Conservation (phyloP, 2,888 invertebrate genomes). For the Tridacna gigas region DNA sequence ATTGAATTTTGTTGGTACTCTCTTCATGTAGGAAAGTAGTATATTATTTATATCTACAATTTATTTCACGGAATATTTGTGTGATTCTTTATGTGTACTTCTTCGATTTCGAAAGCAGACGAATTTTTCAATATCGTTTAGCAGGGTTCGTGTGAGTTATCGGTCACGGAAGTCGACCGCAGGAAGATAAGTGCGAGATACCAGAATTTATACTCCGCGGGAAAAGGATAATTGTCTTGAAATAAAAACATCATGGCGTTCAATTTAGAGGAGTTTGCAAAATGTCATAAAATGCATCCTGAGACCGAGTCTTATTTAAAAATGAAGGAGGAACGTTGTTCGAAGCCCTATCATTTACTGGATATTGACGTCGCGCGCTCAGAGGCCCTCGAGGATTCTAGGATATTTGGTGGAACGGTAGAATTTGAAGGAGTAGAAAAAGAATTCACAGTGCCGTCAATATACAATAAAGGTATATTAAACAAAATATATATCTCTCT, state of each 20-base stretch:
- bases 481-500: too few species aligned
- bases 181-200: background rate
- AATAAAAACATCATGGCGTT: conserved; percentile 35
- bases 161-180: background rate
- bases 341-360: conserved; percentile 31
- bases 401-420: conserved; percentile 31
- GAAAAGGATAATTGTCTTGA: background rate
- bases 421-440: conserved; percentile 42
- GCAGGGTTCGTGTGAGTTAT: background rate
- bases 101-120: background rate
- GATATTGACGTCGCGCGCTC: conserved; percentile 41
- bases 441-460: conserved; percentile 47
- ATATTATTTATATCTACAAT: too few species aligned
- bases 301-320: conserved; percentile 51
- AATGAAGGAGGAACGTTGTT: conserved; percentile 28
- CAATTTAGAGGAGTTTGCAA: conserved; percentile 35
- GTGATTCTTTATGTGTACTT: background rate
- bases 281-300: conserved; percentile 42
- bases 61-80: background rate
- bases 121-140: conserved; percentile 9
- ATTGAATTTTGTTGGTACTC: background rate
- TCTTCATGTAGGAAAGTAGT: too few species aligned
- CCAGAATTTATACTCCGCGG: background rate
- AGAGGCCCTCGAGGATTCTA: conserved; percentile 26
- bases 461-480: conserved; percentile 48